Evolutionary conservation across 1,140 invertebrate genomes (phyloP).

Genomic region (Diplogasteroides magnus): DNA sequence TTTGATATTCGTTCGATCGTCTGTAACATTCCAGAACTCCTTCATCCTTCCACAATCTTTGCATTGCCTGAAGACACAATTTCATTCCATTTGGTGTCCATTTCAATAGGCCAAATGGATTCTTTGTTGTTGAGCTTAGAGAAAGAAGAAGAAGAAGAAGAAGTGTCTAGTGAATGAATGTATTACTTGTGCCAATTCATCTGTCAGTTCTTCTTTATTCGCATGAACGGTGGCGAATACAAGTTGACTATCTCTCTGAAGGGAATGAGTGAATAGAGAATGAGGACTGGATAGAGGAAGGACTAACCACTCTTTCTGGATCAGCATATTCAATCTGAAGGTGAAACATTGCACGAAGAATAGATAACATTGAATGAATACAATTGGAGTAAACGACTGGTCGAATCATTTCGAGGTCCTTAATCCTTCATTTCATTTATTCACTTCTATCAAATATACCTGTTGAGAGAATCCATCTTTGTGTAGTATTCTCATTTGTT

Average conservation of each 20-base stretch:
- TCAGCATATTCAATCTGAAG: conserved; percentile 53
- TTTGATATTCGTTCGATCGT: conserved; percentile 73
- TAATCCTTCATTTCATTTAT: background rate
- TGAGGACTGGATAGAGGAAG: background rate
- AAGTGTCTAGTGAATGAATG: too few relatives aligned
- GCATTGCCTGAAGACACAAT: conserved; percentile 49
- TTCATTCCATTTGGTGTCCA: too few relatives aligned
- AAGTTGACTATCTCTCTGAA: conserved; percentile 51
- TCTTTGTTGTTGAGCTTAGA: too few relatives aligned
- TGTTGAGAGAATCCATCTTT: conserved; percentile 52
- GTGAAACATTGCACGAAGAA: conserved; percentile 54
- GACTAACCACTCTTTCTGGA: conserved; percentile 47
- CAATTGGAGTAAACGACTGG: conserved; percentile 54
- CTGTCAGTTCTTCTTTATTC: conserved; percentile 53
- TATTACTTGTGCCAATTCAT: conserved; percentile 36
- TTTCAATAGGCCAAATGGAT: too few relatives aligned
- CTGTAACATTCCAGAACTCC: conserved; percentile 69
- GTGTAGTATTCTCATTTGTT: conserved; percentile 56
- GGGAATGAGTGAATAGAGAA: too few relatives aligned
- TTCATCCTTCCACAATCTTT: conserved; percentile 60
- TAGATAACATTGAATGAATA: conserved; percentile 53
- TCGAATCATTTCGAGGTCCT: conserved; percentile 51
- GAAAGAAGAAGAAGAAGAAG: too few relatives aligned
- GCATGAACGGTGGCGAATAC: conserved; percentile 55
- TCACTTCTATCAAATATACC: background rate